Conservation (phyloP, 2,113 vertebrate genomes). For the Odobenus rosmarus region DNA sequence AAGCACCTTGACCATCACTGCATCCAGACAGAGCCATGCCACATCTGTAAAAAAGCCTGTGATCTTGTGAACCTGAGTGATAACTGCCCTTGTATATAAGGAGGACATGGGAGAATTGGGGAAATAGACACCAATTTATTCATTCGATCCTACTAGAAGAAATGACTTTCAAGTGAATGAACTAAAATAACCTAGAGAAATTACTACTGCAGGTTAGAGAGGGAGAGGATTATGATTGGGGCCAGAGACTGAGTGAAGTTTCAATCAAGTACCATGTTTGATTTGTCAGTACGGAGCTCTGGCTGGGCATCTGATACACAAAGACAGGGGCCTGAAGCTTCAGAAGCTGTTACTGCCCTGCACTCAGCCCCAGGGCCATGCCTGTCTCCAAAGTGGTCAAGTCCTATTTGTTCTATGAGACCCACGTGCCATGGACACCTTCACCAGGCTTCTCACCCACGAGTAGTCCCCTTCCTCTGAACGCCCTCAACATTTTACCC, state of each 20-base stretch:
- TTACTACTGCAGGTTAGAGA: not conserved
- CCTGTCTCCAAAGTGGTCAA: not conserved
- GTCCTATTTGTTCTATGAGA: not conserved
- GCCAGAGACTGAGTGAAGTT: not conserved
- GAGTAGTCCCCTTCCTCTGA: not conserved
- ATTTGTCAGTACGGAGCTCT: not conserved
- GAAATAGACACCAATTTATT: not conserved
- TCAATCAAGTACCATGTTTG: not conserved
- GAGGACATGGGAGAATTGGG: not conserved
- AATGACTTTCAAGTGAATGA: not conserved
- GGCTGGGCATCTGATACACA: not conserved
- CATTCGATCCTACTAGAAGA: not conserved
- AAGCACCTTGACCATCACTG: not conserved
- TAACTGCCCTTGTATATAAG: not conserved
- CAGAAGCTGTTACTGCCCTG: not conserved
- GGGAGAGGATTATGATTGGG: not conserved
- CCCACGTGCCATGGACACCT: not conserved
- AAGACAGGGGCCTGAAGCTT: not conserved
- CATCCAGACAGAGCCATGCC: not conserved
- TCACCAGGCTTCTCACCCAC: not conserved
- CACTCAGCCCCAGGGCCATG: not conserved
- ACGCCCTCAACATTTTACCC: not conserved
- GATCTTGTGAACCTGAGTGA: not conserved
- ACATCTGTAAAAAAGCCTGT: not conserved
- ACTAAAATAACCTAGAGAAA: not conserved